Evolutionary conservation across 2,113 vertebrate species (phyloP).

Genomic region (Tautogolabrus adspersus): DNA sequence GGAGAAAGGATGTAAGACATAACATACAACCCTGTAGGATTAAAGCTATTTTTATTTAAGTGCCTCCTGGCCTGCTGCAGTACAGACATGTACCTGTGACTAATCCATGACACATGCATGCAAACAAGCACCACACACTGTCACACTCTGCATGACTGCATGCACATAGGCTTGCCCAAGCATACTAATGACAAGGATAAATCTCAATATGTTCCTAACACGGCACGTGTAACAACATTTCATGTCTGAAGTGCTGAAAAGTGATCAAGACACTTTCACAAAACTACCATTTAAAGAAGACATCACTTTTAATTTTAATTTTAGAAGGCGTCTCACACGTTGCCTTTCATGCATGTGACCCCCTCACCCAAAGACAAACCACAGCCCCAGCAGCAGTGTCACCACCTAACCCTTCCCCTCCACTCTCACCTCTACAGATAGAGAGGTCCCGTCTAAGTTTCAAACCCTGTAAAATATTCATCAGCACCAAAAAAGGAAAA

Average conservation of each 20-base stretch:
- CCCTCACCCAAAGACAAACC: slow-evolving; percentile 53
- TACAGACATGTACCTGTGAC: slow-evolving; percentile 72
- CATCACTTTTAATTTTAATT: no score
- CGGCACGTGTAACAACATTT: neutral
- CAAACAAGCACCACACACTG: slow-evolving; percentile 43
- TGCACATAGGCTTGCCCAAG: slow-evolving; percentile 4
- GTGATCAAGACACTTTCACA: neutral
- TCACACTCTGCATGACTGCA: slow-evolving; percentile 23
- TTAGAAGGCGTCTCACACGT: neutral
- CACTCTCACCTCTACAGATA: slow-evolving; percentile 63
- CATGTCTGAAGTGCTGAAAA: neutral
- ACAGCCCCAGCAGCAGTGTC: slow-evolving; percentile 49
- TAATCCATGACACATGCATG: slow-evolving; percentile 59
- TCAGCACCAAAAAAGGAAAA: slow-evolving; percentile 80
- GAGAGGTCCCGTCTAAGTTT: slow-evolving; percentile 79
- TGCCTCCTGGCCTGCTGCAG: slow-evolving; percentile 65
- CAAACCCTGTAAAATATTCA: slow-evolving; percentile 84
- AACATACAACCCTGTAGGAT: slow-evolving; percentile 59
- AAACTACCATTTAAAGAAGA: no score
- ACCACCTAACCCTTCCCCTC: slow-evolving; percentile 61
- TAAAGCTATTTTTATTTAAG: slow-evolving; percentile 72
- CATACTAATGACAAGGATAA: slow-evolving; percentile 42
- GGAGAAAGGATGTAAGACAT: slow-evolving; percentile 46
- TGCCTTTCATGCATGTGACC: slow-evolving; percentile 46
- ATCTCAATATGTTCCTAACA: neutral